Conservation (phyloP, 1,140 invertebrate species). For the Psix sp. region DNA sequence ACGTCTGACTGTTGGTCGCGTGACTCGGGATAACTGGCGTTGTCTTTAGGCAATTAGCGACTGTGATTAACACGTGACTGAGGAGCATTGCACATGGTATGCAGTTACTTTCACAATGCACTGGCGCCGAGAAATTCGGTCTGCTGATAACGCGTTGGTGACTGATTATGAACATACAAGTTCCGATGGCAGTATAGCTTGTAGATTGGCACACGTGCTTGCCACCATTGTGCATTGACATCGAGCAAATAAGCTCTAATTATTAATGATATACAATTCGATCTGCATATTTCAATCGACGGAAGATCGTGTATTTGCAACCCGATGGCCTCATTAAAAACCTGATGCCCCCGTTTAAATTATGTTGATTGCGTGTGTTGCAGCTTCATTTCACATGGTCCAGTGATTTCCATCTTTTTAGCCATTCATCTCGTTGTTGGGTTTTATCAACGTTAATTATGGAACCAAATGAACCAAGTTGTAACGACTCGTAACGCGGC, state of each 20-base stretch:
- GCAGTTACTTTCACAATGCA: neutral
- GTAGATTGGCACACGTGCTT: slow-evolving; percentile 4
- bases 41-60: slow-evolving; percentile 26
- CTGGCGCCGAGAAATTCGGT: slow-evolving; percentile 18
- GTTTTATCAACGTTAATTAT: no score
- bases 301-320: slow-evolving; percentile 1
- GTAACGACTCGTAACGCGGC: no score
- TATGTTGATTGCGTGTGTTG: no score
- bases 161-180: slow-evolving; percentile 18
- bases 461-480: no score
- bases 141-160: slow-evolving; percentile 2
- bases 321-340: slow-evolving; percentile 12
- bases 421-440: no score
- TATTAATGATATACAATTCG: slow-evolving; percentile 31
- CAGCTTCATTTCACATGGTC: no score
- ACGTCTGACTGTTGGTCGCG: neutral
- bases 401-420: no score
- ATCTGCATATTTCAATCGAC: slow-evolving; percentile 17
- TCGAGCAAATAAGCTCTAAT: slow-evolving; percentile 31
- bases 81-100: neutral
- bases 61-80: slow-evolving; percentile 21
- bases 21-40: slow-evolving; percentile 15
- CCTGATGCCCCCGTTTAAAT: no score
- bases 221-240: slow-evolving; percentile 9
- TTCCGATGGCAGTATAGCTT: slow-evolving; percentile 5